Evolutionary conservation across 2,888 invertebrate species (phyloP), one percentile per base, ranked within the genome.

Genomic region (Pyrochroa serraticornis): DNA sequence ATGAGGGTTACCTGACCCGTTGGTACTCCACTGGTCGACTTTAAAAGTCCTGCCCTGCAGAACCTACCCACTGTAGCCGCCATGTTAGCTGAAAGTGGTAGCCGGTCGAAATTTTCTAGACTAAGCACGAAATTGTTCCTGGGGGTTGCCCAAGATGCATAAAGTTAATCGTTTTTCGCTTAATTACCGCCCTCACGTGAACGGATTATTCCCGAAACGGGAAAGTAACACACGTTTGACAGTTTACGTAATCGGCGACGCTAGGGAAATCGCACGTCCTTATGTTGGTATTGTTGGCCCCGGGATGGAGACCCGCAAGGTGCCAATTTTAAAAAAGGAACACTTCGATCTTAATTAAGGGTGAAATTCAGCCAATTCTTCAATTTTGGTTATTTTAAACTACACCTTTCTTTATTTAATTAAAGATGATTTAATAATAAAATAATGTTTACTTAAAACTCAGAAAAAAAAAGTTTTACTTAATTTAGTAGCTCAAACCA

Each of bases 41-140:
- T 92, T 77, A 93, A 85, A 81, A 93, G 86, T 81, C 89, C 87
- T 79, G 90, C 87, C 83, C 90, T 89, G 83, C 88, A 91, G 86
- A 92, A 87, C 83, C 92, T 88, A 83, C 91, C 89, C 81, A 92
- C 87, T 81, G 88, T 87, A 82, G 91, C 91, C 86, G 92, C 92
- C 93, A 93, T 93, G 85, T 87, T 91, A 85, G 84, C 69, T 74
- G 66, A 64, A 60, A 48, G 46, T 44, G 49, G 49, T 46, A 42
- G 14, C 42, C 49, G 48, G 37, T 13, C 38, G 10, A 33, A 42
- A 43, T 38, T 43, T 10, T 54, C 42, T 30, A 22, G n/a, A 31
- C 36, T 48, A 38, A 33, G 44, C 32, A 35, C 39, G 38, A 9
- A 12, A 48, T 34, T 35, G 34, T 13, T 33, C 33, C 1, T 2